Evolutionary conservation across 2,797 vertebrate genomes (phyloP), one percentile per base, ranked within the genome.

Genomic region (Chanos chanos): DNA sequence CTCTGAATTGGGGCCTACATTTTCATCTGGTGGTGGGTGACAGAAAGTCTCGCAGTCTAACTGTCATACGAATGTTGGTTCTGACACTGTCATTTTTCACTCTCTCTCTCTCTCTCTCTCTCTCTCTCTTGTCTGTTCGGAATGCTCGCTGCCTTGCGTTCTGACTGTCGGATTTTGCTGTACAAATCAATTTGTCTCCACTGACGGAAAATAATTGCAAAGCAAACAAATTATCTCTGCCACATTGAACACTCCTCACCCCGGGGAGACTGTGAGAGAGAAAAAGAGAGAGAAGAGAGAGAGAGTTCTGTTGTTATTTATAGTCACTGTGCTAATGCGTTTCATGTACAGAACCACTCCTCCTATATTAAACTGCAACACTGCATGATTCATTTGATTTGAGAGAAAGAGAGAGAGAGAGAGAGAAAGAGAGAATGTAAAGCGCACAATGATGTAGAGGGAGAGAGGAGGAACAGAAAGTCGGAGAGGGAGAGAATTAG

Each of bases 191-290:
- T 95, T 95, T 93, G 92, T 95, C 91, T 95, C 93, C 92, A 91
- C 91, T 92, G 92, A 93, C 72, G 85, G 89, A 95, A 95, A 92
- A 94, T 94, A 97, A 96, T 94, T 89, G 92, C 91, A 94, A 95
- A 96, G 92, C 93, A 94, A 94, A 95, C 94, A 96, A 92, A 94
- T 97, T 91, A 94, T 83, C 81, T 85, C 85, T 86, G 88, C 88
- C 90, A 94, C 91, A 88, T 89, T 92, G 92, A 89, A 80, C 87
- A 82, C 86, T 87, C 85, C 89, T 91, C 91, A 85, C 69, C 87
- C 91, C 86, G 61, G 49, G 88, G 89, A 88, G 88, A 66, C 68
- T 79, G 74, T 15, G n/a, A 56, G 40, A 8, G 3, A 48, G 70
- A 79, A 64, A 72, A 71, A 81, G 68, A 72, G 75, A 79, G 70